These are phyloP conservation scores for Cephus spinipes DNA, from an alignment of 2,888 invertebrate species.

Conservation along the genomic window DNA sequence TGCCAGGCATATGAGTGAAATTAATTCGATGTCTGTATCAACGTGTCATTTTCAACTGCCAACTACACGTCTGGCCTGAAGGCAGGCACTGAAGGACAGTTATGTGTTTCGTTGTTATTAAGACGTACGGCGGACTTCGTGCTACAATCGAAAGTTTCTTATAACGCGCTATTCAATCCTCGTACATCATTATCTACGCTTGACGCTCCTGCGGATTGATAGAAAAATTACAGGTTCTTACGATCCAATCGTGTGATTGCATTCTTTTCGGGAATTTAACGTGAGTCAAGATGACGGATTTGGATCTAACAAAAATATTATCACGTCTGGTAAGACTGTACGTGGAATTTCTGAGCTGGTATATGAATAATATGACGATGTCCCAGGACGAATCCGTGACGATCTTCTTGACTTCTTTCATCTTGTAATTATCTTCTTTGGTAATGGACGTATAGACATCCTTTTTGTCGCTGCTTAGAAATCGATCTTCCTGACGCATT, in stretches of 20 bases:
- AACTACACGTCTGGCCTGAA: not conserved
- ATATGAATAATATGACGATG: not conserved
- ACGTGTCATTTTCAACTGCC: not conserved
- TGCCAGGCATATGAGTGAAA: not conserved
- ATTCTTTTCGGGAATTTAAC: not conserved
- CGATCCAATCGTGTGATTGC: not conserved
- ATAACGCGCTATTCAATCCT: not conserved
- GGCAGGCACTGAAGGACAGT: not conserved
- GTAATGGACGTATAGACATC: not conserved
- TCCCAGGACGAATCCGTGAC: not conserved
- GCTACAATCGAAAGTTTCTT: not conserved
- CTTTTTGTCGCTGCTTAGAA: not conserved
- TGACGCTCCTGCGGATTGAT: not conserved
- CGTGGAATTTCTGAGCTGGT: not conserved
- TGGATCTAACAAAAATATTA: not conserved
- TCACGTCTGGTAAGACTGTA: not conserved
- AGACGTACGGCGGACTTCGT: not conserved
- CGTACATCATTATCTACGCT: not conserved
- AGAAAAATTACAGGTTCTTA: not conserved
- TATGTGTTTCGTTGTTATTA: not conserved
- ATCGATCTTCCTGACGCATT: not conserved
- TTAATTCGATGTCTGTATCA: not conserved
- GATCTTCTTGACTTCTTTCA: not conserved
- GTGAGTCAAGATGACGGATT: not conserved
- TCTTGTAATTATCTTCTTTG: not conserved